A percentile compares a stretch with the other conserved stretches of the same genome.
Evolutionary conservation across 2,888 invertebrate species (phyloP).

Genomic region (Blastobasis adustella): DNA sequence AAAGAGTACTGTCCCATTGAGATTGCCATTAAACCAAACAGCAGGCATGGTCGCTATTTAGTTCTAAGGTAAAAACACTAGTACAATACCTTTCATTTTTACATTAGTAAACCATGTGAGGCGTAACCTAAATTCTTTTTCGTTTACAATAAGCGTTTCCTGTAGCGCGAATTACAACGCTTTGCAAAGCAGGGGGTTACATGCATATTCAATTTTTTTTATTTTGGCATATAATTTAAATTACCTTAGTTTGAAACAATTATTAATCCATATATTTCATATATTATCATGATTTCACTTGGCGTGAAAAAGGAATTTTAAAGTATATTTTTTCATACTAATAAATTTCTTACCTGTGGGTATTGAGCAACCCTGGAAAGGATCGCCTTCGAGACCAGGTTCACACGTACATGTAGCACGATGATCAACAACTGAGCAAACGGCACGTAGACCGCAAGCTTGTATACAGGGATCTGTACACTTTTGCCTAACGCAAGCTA

Average conservation of each 20-base stretch:
- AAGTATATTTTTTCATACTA: background rate
- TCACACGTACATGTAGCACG: conserved; percentile 79
- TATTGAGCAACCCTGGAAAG: conserved; percentile 72
- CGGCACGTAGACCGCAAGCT: conserved; percentile 76
- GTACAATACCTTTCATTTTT: conserved; percentile 40
- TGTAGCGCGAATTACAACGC: conserved; percentile 64
- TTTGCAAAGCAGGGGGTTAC: conserved; percentile 68
- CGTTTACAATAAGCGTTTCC: conserved; percentile 46
- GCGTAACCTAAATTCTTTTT: conserved; percentile 46
- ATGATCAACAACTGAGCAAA: conserved; percentile 77
- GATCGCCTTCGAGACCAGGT: conserved; percentile 76
- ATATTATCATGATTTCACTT: too few species aligned
- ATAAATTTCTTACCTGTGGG: conserved; percentile 46
- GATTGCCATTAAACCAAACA: conserved; percentile 40
- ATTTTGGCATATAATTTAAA: conserved; percentile 4
- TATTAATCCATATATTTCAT: too few species aligned
- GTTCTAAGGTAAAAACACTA: conserved; percentile 43
- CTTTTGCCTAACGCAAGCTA: conserved; percentile 77
- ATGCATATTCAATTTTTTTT: conserved; percentile 30
- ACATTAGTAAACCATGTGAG: conserved; percentile 66
- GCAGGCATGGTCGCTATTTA: conserved; percentile 64
- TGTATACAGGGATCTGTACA: conserved; percentile 81
- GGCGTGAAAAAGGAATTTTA: too few species aligned
- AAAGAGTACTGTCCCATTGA: conserved; percentile 41
- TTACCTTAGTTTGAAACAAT: too few species aligned